A percentile compares a stretch with the other conserved stretches of the same genome.
These are phyloP conservation scores for Menura novaehollandiae DNA, from an alignment of 2,113 vertebrate species.

Conservation along the genomic window DNA sequence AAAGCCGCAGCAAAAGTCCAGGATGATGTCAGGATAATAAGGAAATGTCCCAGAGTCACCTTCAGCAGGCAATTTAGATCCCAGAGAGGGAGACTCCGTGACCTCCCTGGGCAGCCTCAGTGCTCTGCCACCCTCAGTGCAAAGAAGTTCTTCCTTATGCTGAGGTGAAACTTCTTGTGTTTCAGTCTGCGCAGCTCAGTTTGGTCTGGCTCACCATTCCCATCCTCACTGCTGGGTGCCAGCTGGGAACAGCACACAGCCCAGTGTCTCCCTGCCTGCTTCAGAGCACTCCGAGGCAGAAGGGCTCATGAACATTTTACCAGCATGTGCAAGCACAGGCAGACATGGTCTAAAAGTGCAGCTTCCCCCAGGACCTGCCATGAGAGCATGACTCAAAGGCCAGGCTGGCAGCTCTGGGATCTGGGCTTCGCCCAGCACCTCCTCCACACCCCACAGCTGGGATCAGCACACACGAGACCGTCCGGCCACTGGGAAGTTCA, in stretches of 20 bases:
- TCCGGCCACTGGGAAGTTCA: neutral
- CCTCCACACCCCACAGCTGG: neutral
- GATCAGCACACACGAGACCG: accelerated
- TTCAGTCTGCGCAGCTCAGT: neutral
- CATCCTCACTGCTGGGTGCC: neutral
- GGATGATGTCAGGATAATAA: neutral
- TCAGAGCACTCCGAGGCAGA: neutral
- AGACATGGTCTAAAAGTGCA: neutral
- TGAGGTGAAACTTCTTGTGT: neutral
- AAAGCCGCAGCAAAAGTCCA: neutral
- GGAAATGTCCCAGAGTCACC: neutral
- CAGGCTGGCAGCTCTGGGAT: neutral
- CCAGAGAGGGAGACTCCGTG: too few relatives aligned
- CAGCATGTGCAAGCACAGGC: neutral
- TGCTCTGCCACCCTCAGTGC: neutral
- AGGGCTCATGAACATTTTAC: neutral
- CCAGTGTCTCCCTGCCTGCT: neutral
- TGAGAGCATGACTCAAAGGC: neutral
- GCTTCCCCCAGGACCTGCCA: accelerated
- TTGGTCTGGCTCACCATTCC: accelerated
- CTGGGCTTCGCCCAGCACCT: neutral
- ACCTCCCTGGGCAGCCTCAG: neutral
- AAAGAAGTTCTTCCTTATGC: neutral
- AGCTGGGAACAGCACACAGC: neutral
- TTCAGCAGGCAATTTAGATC: neutral